These are phyloP conservation scores for Osmerus mordax DNA, from an alignment of 2,113 vertebrate species.

Conservation along the genomic window DNA sequence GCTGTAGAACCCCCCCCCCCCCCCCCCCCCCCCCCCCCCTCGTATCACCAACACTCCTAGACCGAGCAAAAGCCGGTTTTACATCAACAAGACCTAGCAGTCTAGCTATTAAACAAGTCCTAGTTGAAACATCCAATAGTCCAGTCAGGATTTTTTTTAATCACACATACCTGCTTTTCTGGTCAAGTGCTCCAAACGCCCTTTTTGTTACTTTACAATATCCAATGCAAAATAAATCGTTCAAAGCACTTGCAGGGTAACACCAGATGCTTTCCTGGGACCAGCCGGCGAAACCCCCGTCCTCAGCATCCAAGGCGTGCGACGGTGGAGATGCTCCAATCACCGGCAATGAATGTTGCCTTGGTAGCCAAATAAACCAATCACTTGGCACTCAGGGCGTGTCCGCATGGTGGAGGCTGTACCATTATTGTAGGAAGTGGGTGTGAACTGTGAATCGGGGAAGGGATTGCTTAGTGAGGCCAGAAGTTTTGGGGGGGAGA, in stretches of 20 bases:
- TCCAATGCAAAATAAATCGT: conserved; percentile 47
- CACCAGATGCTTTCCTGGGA: conserved; percentile 65
- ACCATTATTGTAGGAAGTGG: conserved; percentile 49
- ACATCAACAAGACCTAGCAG: too few species aligned
- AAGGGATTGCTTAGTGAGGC: not conserved
- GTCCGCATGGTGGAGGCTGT: conserved; percentile 46
- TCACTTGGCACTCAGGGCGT: conserved; percentile 52
- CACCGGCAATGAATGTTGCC: conserved; percentile 37
- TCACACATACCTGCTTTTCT: conserved; percentile 53
- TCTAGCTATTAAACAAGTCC: not conserved
- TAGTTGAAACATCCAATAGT: not conserved
- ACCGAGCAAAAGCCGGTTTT: too few species aligned
- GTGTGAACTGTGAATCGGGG: conserved; percentile 15
- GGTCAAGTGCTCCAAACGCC: conserved; percentile 38
- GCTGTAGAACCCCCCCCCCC: not conserved
- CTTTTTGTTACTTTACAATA: conserved; percentile 45
- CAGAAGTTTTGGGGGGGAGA: not conserved
- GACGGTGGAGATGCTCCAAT: conserved; percentile 57
- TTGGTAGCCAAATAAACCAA: conserved; percentile 57
- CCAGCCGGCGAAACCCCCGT: conserved; percentile 47
- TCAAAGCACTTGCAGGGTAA: conserved; percentile 50
- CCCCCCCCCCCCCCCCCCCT: too few species aligned
- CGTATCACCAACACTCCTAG: not conserved
- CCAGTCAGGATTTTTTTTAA: not conserved
- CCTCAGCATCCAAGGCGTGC: conserved; percentile 55